phyloP scores from a whole-genome alignment of 2,888 invertebrate genomes.

The Plagodis dolabraria region DNA sequence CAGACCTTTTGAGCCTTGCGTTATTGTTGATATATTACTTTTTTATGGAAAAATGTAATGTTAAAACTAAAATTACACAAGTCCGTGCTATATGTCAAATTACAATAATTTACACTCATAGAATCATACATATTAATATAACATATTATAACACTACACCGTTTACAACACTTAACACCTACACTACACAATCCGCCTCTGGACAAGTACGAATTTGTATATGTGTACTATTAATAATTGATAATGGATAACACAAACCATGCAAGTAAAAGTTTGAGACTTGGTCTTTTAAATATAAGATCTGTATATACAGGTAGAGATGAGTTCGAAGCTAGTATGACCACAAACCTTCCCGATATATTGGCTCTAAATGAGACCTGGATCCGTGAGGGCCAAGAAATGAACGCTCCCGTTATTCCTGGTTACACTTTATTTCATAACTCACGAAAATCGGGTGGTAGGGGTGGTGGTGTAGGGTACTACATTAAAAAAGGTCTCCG shows the following conservation, averaged over 20 bases:
- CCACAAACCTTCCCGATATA: neutral
- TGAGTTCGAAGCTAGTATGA: neutral
- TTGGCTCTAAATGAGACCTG: neutral
- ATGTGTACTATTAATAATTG: neutral
- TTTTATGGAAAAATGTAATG: too few species aligned
- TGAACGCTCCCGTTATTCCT: neutral
- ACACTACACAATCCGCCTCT: neutral
- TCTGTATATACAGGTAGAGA: constrained; percentile 1
- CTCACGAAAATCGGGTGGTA: constrained; percentile 5
- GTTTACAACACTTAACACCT: neutral
- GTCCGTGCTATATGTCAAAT: neutral
- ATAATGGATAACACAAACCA: neutral
- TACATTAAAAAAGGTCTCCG: constrained; percentile 20
- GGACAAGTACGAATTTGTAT: neutral
- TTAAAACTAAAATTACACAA: too few species aligned
- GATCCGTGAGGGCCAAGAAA: neutral
- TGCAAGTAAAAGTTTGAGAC: neutral
- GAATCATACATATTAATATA: neutral
- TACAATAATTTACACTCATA: neutral
- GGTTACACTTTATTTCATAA: constrained; percentile 2
- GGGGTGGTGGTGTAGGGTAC: constrained; percentile 10
- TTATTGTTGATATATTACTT: too few species aligned
- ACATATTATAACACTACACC: neutral
- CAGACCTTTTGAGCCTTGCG: too few species aligned
- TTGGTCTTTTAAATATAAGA: neutral